A percentile compares a stretch with the other conserved stretches of the same genome.
Conservation (phyloP, 1,140 invertebrate species). For the Cydia amplana region DNA sequence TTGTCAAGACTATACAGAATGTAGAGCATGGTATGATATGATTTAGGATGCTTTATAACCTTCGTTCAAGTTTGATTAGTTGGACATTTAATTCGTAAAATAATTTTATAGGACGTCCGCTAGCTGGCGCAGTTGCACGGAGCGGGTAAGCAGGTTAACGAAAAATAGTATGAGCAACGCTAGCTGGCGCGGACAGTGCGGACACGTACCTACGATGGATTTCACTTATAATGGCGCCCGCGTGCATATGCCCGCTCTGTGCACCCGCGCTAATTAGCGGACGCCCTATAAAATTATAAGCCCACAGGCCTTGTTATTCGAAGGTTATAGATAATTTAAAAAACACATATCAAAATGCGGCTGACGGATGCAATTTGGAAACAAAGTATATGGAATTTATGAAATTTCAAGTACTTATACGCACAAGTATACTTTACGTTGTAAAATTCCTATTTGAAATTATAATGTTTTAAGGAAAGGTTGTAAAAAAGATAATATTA, state of each 20-base stretch:
- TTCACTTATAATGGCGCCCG: too few species aligned
- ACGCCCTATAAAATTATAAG: too few species aligned
- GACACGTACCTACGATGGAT: too few species aligned
- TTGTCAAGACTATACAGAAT: neutral
- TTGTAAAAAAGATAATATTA: neutral
- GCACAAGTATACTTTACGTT: too few species aligned
- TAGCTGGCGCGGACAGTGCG: too few species aligned
- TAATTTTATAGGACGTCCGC: neutral
- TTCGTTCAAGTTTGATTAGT: neutral
- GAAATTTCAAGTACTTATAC: too few species aligned
- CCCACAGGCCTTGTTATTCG: neutral
- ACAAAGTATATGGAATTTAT: neutral
- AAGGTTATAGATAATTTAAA: neutral
- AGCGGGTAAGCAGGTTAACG: too few species aligned
- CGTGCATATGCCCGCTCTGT: too few species aligned
- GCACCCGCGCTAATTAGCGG: too few species aligned
- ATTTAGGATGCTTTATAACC: neutral
- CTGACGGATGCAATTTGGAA: neutral
- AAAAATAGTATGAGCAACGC: too few species aligned
- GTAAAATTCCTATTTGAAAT: too few species aligned
- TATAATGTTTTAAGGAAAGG: neutral
- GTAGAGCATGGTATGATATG: neutral
- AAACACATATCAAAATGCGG: neutral
- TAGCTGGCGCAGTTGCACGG: too few species aligned
- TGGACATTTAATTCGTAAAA: neutral